Base-by-base conservation (phyloP, 2,113 vertebrate species). In the Hylia prasina region DNA sequence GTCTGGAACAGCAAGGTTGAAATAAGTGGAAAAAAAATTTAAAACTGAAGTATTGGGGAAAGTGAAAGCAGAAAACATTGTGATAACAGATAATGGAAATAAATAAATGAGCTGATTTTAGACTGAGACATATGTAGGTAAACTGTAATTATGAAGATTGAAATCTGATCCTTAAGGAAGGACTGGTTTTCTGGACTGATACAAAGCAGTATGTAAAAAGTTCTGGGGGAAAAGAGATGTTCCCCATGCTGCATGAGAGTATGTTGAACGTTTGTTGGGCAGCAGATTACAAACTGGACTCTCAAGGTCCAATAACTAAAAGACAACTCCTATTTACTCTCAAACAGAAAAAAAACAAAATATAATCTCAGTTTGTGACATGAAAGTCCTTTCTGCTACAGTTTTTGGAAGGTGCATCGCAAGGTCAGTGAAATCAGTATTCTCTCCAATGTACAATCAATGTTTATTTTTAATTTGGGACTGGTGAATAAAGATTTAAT, bases 401-500 rank as follows among this genome's bases (percentile, higher is more conserved):
- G 21, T 66, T 83, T 95, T 89, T 88, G 72, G 80, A 97, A 95
- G 27, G 68, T 87, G 89, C 69, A 63, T 83, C 53, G 51, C 97
- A 98, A 98, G 96, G 98, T 98, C 98, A 97, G 15, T 48, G 40
- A 60, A 94, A 97, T 94, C 91, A 95, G 94, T 94, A 96, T 94
- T 97, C 73, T 96, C 84, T 97, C 96, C 92, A 96, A 93, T 96
- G 95, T 95, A 89, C 85, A 73, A 86, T 95, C 75, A 87, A 70
- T 96, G 93, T 97, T 98, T 97, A 97, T 96, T 97, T 97, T 98
- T 97, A 97, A 97, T 98, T 97, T 97, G 96, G 81, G 88, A 85
- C 82, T 97, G n/a, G 87, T 98, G 97, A 97, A 98, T 98, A 98
- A 98, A 97, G 91, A 56, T 96, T 96, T 98, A 98, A 98, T 98